Evolutionary conservation across 2,797 vertebrate species (phyloP).

Genomic region (Austrolebias charrua): DNA sequence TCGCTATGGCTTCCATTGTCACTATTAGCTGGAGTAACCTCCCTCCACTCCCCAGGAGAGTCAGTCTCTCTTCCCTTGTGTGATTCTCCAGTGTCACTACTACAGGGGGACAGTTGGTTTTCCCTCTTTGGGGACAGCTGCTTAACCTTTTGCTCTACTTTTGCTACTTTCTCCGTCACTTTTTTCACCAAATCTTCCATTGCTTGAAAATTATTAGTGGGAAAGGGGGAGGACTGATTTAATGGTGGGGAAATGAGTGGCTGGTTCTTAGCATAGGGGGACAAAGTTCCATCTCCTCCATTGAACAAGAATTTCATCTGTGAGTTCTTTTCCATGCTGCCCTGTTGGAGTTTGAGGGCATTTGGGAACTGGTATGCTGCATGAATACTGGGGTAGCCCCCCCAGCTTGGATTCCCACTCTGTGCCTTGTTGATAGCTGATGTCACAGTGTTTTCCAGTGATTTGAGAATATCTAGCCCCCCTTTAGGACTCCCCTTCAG

Average conservation of each 20-base stretch:
- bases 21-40: conserved; percentile 84
- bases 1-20: conserved; percentile 82
- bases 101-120: conserved; percentile 82
- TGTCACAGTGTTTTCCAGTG: conserved; percentile 95
- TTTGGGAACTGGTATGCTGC: conserved; percentile 97
- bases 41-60: conserved; percentile 80
- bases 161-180: conserved; percentile 91
- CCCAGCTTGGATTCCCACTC: conserved; percentile 96
- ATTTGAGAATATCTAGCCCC: conserved; percentile 96
- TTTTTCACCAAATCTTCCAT: conserved; percentile 97
- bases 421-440: conserved; percentile 99
- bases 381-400: conserved; percentile 97
- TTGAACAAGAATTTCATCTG: conserved; percentile 86
- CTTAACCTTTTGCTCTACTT: conserved; percentile 90
- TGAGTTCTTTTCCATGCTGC: conserved; percentile 83
- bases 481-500: conserved; percentile 95
- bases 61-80: conserved; percentile 78
- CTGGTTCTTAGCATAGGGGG: conserved; percentile 85
- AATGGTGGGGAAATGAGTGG: conserved; percentile 85
- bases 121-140: conserved; percentile 85
- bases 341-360: conserved; percentile 88
- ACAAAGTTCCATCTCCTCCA: conserved; percentile 73
- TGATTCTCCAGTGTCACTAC: conserved; percentile 85
- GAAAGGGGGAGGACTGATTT: conserved; percentile 89
- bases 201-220: conserved; percentile 92